Base-by-base conservation (phyloP, 2,888 invertebrate species). In the Hedya salicella region DNA sequence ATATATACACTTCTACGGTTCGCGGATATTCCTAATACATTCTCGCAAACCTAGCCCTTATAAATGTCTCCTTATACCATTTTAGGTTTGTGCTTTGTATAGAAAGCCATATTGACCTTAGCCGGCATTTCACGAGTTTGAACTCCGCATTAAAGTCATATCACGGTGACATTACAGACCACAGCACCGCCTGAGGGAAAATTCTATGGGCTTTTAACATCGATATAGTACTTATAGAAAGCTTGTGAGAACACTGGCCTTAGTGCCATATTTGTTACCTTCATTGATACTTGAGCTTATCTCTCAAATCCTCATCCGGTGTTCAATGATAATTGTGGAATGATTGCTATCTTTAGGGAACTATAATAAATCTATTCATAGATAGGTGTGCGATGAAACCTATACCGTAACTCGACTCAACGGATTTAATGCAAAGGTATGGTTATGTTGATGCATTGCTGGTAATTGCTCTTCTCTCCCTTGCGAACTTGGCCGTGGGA, bases 401-500 rank as follows among this genome's bases (percentile, higher is more conserved):
- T 13, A 59, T 19, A 65, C 56, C 32, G 64, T 50, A 44, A 62
- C 14, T 25, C 44, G 42, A 52, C 44, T 60, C 52, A 40, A 3
- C 39, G 52, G 44, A 30, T 11, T 54, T 14, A 53, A 54, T 39
- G 48, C 66, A 60, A 66, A 61, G 40, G 53, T 53, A 61, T 66
- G 54, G 53, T 66, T 61, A 66, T 53, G 53, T 61, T 61, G 60
- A 66, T 65, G 60, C 44, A 65, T 52, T 66, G 60, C 66, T 65
- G 42, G 66, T 70, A 68, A 70, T 70, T 63, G 67, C 63, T 66
- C 72, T 74, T 77, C 76, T 82, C 78, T 79, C 78, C 72, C 77
- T 75, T 78, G 77, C 73, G 71, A 78, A 77, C 79, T 80, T 83
- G 83, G 78, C 83, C 88, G 87, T 89, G 88, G 82, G 89, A 89